Evolutionary conservation across 2,888 invertebrate genomes (phyloP), one percentile per base, ranked within the genome.

Genomic region (Lobophora halterata): DNA sequence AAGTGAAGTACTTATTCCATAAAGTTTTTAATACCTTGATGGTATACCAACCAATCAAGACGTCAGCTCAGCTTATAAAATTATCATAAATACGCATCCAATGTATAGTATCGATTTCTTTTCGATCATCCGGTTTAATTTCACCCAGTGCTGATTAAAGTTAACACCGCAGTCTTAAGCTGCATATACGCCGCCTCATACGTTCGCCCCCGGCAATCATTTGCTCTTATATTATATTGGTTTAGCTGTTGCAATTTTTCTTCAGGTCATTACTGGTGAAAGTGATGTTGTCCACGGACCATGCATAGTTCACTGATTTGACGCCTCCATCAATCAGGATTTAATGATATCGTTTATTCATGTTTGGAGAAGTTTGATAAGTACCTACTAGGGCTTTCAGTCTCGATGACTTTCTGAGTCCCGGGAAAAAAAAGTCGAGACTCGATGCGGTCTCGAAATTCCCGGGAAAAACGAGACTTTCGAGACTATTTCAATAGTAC

Each of bases 51-150:
- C 49, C 20, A 43, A 67, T 46, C 61, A 55, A 64, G 60, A 55
- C 56, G 55, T 60, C 60, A 58, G 57, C 65, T 60, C 60, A 58
- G 57, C 65, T 69, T 65, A 69, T 65, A 62, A 71, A 73, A 66
- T 65, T 60, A 58, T 51, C 58, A 60, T 61, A 55, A 66, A n/a
- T n/a, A 65, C 61, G 61, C 69, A 71, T 71, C 60, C 58, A 51
- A 53, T 43, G 44, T 58, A 46, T n/a, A 33, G 51, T 60, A 66
- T 69, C 65, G 72, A 78, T 78, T 78, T 80, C 73, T 72, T 75
- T 71, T 67, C 67, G 64, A 72, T 72, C 69, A 70, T 78, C 76
- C 79, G 78, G 73, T 75, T 71, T 61, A 71, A 64, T 79, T 79
- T 79, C 77, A 65, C 73, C 67, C 46, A 36, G 41, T 51, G 53